Conservation (phyloP, 2,797 vertebrate species). For the Melanotaenia parkinsoni region DNA sequence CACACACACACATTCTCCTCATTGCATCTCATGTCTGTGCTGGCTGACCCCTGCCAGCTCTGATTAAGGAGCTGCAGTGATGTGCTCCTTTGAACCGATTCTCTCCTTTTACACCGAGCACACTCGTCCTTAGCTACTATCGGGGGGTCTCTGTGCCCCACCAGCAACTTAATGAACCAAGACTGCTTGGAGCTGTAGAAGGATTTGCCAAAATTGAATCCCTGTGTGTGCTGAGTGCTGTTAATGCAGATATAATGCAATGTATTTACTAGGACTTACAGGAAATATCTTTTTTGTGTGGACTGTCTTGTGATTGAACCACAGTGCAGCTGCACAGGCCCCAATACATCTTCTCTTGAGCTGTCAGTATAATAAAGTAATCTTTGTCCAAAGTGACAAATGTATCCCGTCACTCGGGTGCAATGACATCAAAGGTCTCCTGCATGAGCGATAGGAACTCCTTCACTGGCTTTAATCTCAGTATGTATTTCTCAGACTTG, state of each 20-base stretch:
- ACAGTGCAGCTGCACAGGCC: conserved; percentile 6
- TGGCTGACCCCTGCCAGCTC: conserved; percentile 91
- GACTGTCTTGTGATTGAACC: conserved; percentile 20
- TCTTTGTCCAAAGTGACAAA: conserved; percentile 76
- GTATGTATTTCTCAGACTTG: conserved; percentile 43
- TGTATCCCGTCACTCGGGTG: conserved; percentile 72
- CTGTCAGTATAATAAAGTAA: conserved; percentile 71
- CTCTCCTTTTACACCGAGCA: conserved; percentile 91
- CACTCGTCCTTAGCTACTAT: conserved; percentile 89
- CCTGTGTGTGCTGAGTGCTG: conserved; percentile 26
- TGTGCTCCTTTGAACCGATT: conserved; percentile 91
- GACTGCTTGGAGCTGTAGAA: conserved; percentile 61
- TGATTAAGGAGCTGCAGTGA: conserved; percentile 95
- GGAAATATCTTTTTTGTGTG: conserved; percentile 44
- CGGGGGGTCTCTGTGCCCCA: conserved; percentile 86
- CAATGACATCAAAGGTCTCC: conserved; percentile 82
- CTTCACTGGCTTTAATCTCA: conserved; percentile 75
- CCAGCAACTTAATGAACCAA: conserved; percentile 78
- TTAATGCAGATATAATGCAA: conserved; percentile 34
- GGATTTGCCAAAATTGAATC: conserved; percentile 55
- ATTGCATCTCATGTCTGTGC: conserved; percentile 76
- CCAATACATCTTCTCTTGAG: conserved; percentile 55
- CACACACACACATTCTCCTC: conserved; percentile 45
- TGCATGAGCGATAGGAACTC: conserved; percentile 77
- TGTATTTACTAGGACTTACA: conserved; percentile 40